phyloP scores from a whole-genome alignment of 2,888 invertebrate genomes.

The Drosophila pegasa region DNA sequence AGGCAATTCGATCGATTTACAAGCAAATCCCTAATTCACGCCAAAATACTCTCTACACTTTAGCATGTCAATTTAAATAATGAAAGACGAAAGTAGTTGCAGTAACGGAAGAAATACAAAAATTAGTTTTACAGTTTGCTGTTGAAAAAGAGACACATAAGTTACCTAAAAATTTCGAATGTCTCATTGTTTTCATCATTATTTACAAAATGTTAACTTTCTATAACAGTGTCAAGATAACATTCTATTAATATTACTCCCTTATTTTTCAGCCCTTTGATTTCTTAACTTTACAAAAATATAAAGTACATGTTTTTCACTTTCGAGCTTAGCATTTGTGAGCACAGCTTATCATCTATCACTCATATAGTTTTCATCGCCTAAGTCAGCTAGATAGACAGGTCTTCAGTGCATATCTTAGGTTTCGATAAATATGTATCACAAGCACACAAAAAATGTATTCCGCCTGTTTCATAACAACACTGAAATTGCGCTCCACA shows the following conservation, averaged over 20 bases:
- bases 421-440: constrained; percentile 7
- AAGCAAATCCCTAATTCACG: constrained; percentile 7
- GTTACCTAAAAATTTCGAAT: not conserved
- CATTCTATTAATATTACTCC: not conserved
- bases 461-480: not conserved
- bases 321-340: not conserved
- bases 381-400: not conserved
- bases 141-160: no score
- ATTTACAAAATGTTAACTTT: not conserved
- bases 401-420: not conserved
- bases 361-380: constrained; percentile 14
- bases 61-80: not conserved
- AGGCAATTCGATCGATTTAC: constrained; percentile 35
- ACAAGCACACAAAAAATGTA: not conserved
- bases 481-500: constrained; percentile 35
- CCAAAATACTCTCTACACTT: not conserved
- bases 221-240: not conserved
- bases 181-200: not conserved
- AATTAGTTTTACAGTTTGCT: not conserved
- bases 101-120: not conserved
- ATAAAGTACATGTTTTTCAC: no score
- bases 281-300: no score
- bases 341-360: constrained; percentile 18
- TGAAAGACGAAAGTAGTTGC: not conserved
- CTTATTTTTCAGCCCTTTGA: not conserved